Evolutionary conservation across 2,797 vertebrate species (phyloP).

Genomic region (Tragelaphus oryx): DNA sequence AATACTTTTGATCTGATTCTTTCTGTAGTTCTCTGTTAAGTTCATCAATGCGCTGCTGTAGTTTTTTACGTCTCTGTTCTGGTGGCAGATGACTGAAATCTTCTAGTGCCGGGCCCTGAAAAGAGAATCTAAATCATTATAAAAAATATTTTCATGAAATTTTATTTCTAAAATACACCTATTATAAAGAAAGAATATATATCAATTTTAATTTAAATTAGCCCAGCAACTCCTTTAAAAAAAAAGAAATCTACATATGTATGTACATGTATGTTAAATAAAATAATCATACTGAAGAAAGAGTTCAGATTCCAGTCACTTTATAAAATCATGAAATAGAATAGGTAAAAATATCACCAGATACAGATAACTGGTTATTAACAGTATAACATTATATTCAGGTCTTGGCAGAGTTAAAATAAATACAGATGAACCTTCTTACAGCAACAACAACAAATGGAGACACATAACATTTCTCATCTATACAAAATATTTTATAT

Average conservation of each 20-base stretch:
- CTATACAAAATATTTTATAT: constrained; percentile 34
- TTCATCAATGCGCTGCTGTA: constrained; percentile 96
- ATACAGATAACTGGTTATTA: constrained; percentile 23
- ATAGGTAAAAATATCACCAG: constrained; percentile 37
- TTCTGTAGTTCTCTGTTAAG: constrained; percentile 96
- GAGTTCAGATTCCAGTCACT: constrained; percentile 35
- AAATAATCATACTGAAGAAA: constrained; percentile 22
- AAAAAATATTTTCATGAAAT: constrained; percentile 7
- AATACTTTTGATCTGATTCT: constrained; percentile 96
- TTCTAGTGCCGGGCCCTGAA: constrained; percentile 93
- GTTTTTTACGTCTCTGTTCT: constrained; percentile 96
- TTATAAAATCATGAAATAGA: constrained; percentile 42
- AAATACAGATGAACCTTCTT: constrained; percentile 57
- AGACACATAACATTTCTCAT: constrained; percentile 66
- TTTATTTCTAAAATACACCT: constrained; percentile 25
- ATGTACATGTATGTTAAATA: background rate
- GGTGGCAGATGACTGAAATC: constrained; percentile 98
- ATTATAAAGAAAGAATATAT: constrained; percentile 19
- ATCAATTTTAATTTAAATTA: constrained; percentile 50
- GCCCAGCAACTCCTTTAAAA: background rate
- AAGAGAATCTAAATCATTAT: constrained; percentile 55
- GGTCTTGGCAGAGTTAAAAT: constrained; percentile 37
- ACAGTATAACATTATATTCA: constrained; percentile 34
- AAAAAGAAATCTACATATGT: background rate
- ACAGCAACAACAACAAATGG: constrained; percentile 68